Evolutionary conservation across 2,113 vertebrate genomes (phyloP), one percentile per base, ranked within the genome.

Genomic region (Engystomops pustulosus): DNA sequence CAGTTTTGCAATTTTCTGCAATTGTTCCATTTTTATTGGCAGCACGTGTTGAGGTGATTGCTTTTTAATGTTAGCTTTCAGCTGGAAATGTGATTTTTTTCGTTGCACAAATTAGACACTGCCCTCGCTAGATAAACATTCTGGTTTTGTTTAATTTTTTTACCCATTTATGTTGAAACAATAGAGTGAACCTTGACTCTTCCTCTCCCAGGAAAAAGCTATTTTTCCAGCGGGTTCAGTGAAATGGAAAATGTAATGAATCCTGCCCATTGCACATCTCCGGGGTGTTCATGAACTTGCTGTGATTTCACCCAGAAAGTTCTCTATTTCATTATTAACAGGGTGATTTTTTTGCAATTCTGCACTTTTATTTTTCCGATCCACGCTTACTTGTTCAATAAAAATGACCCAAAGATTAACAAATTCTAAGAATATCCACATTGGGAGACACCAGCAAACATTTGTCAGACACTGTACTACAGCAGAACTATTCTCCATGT

Each of bases 231-330:
- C 49, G 49, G 74, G 34, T 62, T 84, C 74, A 84, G 60, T 78
- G 82, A 84, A 45, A 84, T 49, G 62, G 82, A 84, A 84, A 84
- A 84, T 84, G 82, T 84, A 84, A 84, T 84, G 82, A 84, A 84
- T 84, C 81, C 47, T 77, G 72, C 81, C 72, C 72, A 53, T 75
- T 76, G 60, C 72, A 77, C 71, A 68, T 84, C 82, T 84, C 82
- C 60, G 82, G 74, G 82, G 77, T 69, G 41, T 65, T 67, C 58
- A 53, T 67, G 72, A 78, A 84, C 82, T 84, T 78, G 82, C 82
- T 84, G 82, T 84, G 82, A 84, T 84, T 84, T 84, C 82, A 84
- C 82, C 82, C 82, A 84, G 82, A 84, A 84, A 84, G 60, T 78
- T 76, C 58, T 70, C 74, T 84, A 23, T 78, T 84, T 68, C 74